Base-by-base conservation (phyloP, 1,140 invertebrate species). In the Heliothis virescens region DNA sequence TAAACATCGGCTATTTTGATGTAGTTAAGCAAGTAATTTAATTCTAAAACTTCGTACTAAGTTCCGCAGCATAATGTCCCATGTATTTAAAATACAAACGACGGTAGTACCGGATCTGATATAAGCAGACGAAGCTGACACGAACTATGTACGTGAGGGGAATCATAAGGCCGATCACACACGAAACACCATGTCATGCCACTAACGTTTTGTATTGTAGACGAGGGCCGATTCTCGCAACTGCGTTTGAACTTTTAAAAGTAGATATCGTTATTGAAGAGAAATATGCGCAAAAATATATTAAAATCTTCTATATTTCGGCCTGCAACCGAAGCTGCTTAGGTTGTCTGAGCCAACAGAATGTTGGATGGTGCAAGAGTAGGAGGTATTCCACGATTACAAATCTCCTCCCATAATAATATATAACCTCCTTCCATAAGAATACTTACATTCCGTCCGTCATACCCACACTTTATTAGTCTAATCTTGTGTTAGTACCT, bases 11-110 rank as follows among this genome's bases (percentile, higher is more conserved):
- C 16, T 65, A 65, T 69, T 53, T 48, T 69, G 26, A 69, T 52
- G 26, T 55, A 53, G 47, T 57, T 78, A 67, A 62, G 59, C 52
- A 67, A 52, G 57, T 62, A 79, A 57, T 62, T 72, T 77, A 41
- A 57, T 62, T 78, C 59, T 34, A n/a, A 48, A 53, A 47, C 59
- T 63, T 48, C 41, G 72, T 76, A 50, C 34, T 15, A 76, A 82
- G 83, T 86, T 85, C 83, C 82, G 85, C 79, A 78, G 52, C 57
- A 72, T 80, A 81, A 83, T 80, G 73, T 74, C 55, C 52, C 80
- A 85, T 84, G 82, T 81, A 79, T 80, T 83, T 75, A 79, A 84
- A 86, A 86, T 89, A 87, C 87, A 80, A 85, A 86, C 82, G 80
- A 71, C 83, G 63, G 53, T 34, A 9, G 72, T 85, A 83, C 88